phyloP scores from a whole-genome alignment of 2,888 invertebrate species.

The Eupeodes luniger region DNA sequence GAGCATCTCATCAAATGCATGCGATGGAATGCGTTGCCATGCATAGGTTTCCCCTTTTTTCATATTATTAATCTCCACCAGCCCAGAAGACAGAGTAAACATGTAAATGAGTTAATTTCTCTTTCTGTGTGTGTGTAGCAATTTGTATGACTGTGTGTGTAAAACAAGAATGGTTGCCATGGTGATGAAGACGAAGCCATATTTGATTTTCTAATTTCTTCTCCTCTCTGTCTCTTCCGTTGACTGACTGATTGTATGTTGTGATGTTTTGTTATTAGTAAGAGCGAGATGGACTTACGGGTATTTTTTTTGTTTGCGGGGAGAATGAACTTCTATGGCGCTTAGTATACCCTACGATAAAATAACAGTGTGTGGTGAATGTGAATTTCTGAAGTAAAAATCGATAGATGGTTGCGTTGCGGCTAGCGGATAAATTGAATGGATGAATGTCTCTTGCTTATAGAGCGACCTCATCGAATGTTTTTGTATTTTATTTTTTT shows the following conservation, averaged over 20 bases:
- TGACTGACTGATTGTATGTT: constrained; percentile 42
- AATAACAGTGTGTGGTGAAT: constrained; percentile 37
- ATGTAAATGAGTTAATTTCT: background rate
- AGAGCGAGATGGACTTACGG: constrained; percentile 53
- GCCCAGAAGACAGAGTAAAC: background rate
- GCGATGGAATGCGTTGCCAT: constrained; percentile 65
- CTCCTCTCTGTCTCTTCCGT: constrained; percentile 37
- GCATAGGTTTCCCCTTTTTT: constrained; percentile 48
- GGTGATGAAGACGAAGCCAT: constrained; percentile 75
- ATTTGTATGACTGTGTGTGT: constrained; percentile 38
- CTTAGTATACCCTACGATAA: constrained; percentile 24
- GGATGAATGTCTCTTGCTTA: background rate
- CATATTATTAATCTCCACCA: constrained; percentile 7
- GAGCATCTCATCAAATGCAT: constrained; percentile 53
- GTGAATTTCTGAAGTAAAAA: constrained; percentile 46
- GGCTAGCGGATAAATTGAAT: background rate
- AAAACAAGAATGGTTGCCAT: constrained; percentile 75
- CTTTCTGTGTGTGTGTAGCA: background rate
- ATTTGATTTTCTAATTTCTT: constrained; percentile 74
- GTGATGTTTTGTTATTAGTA: background rate
- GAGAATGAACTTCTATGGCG: constrained; percentile 53
- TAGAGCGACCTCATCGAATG: constrained; percentile 50
- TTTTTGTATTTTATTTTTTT: background rate
- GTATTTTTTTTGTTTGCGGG: background rate
- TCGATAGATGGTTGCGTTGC: constrained; percentile 62